Evolutionary conservation across 2,113 vertebrate species (phyloP).

Genomic region (Scopus umbretta): DNA sequence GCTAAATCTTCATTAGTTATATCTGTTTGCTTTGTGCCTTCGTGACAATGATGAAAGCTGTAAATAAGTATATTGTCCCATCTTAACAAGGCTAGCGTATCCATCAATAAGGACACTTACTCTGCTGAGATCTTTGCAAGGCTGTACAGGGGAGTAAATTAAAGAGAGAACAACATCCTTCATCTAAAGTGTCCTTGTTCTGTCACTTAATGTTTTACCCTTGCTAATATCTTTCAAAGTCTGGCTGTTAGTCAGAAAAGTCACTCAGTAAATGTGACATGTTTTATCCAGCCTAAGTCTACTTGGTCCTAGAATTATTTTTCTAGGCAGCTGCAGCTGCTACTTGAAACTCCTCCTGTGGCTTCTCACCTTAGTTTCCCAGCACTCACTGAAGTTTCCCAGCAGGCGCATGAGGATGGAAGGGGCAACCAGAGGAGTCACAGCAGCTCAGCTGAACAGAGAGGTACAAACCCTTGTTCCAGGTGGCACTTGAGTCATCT

Average conservation of each 20-base stretch:
- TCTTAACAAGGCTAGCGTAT: conserved; percentile 51
- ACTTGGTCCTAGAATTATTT: background rate
- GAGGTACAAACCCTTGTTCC: background rate
- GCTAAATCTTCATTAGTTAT: conserved; percentile 55
- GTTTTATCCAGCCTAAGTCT: conserved; percentile 2
- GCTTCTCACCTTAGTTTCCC: background rate
- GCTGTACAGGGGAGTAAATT: conserved; percentile 49
- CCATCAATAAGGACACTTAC: conserved; percentile 53
- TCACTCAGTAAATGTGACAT: conserved; percentile 31
- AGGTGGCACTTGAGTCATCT: background rate
- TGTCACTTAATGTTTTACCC: conserved; percentile 61
- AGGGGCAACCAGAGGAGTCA: background rate
- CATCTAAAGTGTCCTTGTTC: conserved; percentile 52
- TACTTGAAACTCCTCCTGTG: background rate
- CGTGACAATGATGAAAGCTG: conserved; percentile 44
- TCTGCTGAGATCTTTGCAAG: conserved; percentile 53
- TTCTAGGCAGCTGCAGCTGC: background rate
- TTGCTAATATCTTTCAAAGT: conserved; percentile 60
- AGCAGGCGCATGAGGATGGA: background rate
- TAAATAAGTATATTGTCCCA: conserved; percentile 52
- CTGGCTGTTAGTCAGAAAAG: conserved; percentile 43
- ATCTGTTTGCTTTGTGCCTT: conserved; percentile 50
- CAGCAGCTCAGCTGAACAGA: background rate
- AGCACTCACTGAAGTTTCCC: background rate
- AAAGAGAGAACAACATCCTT: conserved; percentile 51